Conservation (phyloP, 1,140 invertebrate species). For the Calephelis virginiensis region DNA sequence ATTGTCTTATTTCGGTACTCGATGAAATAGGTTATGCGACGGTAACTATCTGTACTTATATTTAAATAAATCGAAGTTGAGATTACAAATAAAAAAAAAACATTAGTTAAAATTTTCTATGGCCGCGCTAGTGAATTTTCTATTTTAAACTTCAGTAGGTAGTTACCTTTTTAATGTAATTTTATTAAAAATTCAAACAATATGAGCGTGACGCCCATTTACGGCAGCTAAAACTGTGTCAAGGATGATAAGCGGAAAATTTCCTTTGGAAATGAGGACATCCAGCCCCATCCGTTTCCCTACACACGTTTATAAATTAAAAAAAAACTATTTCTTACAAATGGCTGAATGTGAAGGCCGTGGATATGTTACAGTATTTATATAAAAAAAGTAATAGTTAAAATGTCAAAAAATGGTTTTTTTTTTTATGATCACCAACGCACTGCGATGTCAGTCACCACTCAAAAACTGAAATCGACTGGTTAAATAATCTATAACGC, state of each 20-base stretch:
- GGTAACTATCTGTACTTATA: no score
- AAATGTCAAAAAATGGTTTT: no score
- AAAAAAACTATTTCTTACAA: slow-evolving; percentile 4
- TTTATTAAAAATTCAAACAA: slow-evolving; percentile 32
- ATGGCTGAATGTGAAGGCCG: neutral
- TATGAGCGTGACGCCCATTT: slow-evolving; percentile 19
- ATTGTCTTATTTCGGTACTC: no score
- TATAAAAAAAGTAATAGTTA: no score
- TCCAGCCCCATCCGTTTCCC: slow-evolving; percentile 15
- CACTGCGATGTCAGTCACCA: neutral
- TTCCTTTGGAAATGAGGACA: slow-evolving; percentile 43
- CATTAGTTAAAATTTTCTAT: no score
- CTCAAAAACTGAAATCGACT: neutral
- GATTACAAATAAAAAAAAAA: no score
- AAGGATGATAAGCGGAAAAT: slow-evolving; percentile 64
- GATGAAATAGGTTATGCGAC: no score
- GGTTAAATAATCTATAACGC: neutral
- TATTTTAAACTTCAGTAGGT: slow-evolving; percentile 14
- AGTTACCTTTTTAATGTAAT: slow-evolving; percentile 22
- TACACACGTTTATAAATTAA: slow-evolving; percentile 21
- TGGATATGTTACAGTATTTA: neutral
- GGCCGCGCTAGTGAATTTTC: neutral
- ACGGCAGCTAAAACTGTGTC: slow-evolving; percentile 45
- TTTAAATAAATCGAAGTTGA: no score
- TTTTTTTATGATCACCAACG: no score